Base-by-base conservation (phyloP, 2,888 invertebrate species). In the Mimachlamys varia region DNA sequence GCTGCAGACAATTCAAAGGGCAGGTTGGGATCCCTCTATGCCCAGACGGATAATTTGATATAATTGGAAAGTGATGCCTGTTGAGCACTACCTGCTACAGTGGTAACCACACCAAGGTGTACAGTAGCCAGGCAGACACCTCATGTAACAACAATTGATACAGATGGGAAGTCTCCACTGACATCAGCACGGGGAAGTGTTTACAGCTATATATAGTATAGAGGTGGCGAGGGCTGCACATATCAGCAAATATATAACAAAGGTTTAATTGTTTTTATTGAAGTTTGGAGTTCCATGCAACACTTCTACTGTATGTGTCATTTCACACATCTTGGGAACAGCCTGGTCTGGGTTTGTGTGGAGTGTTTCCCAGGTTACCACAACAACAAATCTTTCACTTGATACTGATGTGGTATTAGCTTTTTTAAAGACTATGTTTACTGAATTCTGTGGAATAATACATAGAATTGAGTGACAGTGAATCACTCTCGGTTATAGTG, bases 71-170 rank as follows among this genome's bases (percentile, higher is more conserved):
- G 76, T 27, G 33, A 33, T 12, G 76, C 33, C 76, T 76, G 76
- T 76, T 76, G 76, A 27, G 33, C 22, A 27, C 33, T 33, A 76
- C 76, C 76, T 76, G 76, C 33, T 76, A 33, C 44, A 13, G 76
- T 76, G 22, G 5, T 76, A 76, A 76, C 33, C 27, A 76, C 33
- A 33, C 12, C 13, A 12, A 76, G 76, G 33, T 19, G 53, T 17
- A 53, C 53, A 62, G 62, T 76, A 76, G 27, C 33, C 76, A 76
- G 76, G 27, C 76, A 33, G 27, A 33, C 76, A 76, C 27, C 3
- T 76, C 58, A 58, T 15, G 76, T 5, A 76, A 76, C 76, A 76
- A 76, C 76, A 76, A 76, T 76, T 27, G 76, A 76, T 76, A 76
- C 17, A 33, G 76, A 76, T 76, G 76, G 22, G 22, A 76, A 58